A percentile compares a stretch with the other conserved stretches of the same genome.
These are phyloP conservation scores for Automeris io DNA, from an alignment of 2,888 invertebrate genomes.

Conservation along the genomic window DNA sequence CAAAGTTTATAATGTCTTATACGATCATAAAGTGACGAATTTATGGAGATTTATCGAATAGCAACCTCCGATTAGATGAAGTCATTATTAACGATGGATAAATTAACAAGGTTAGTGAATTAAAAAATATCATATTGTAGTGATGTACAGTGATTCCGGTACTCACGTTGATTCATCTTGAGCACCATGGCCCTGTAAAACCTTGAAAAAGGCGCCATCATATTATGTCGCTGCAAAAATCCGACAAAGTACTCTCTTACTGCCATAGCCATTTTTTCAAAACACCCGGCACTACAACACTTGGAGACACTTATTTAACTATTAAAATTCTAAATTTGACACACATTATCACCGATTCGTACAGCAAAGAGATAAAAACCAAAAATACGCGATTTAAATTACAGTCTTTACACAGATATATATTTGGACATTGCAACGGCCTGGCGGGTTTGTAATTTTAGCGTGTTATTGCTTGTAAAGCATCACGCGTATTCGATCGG, in stretches of 20 bases:
- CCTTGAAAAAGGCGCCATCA: conserved; percentile 62
- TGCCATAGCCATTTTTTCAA: conserved; percentile 35
- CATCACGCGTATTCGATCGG: conserved; percentile 11
- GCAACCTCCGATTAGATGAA: no score
- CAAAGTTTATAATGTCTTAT: no score
- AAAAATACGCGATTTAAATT: conserved; percentile 19
- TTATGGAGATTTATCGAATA: no score
- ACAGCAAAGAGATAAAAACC: conserved; percentile 13
- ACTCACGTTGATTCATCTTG: conserved; percentile 70
- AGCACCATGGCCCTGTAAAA: conserved; percentile 69
- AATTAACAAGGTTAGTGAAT: no score
- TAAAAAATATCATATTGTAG: no score
- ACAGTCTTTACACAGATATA: background rate
- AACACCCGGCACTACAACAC: conserved; percentile 22
- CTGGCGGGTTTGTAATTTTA: conserved; percentile 8
- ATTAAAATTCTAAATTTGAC: conserved; percentile 66
- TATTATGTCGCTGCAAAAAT: conserved; percentile 44
- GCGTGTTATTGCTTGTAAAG: conserved; percentile 12
- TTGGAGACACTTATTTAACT: conserved; percentile 36
- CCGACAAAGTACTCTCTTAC: conserved; percentile 36
- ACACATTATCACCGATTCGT: conserved; percentile 66
- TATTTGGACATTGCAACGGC: background rate
- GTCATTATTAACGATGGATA: no score
- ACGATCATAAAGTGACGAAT: no score
- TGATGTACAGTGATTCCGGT: background rate